A percentile compares a stretch with the other conserved stretches of the same genome.
Conservation (phyloP, 2,888 invertebrate species). For the Hypomecis punctinalis region DNA sequence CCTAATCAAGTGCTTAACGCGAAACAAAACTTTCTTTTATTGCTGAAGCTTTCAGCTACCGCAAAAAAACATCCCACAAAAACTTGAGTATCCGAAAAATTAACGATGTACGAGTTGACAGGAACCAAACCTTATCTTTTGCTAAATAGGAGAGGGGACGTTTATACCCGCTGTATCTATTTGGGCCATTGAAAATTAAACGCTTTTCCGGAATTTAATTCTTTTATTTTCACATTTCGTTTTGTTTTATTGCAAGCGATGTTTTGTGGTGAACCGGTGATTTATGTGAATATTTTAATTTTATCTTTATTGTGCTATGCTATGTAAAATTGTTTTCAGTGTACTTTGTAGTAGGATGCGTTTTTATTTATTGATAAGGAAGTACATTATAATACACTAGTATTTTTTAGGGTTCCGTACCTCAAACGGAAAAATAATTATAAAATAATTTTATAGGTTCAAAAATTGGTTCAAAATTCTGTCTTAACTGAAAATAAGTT, state of each 20-base stretch:
- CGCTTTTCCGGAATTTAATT: slow-evolving; percentile 58
- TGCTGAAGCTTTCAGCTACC: too few species aligned
- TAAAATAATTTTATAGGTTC: too few species aligned
- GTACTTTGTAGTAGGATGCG: too few species aligned
- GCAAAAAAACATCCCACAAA: slow-evolving; percentile 63
- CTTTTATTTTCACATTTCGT: slow-evolving; percentile 48
- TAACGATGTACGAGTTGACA: slow-evolving; percentile 82
- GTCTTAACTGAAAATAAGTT: too few species aligned
- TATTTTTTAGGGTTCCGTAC: too few species aligned
- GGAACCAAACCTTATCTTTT: slow-evolving; percentile 72
- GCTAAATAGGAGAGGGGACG: slow-evolving; percentile 61
- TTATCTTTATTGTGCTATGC: not conserved
- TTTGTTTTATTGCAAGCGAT: slow-evolving; percentile 35
- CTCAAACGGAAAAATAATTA: too few species aligned
- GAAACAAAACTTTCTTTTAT: too few species aligned
- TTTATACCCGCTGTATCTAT: slow-evolving; percentile 49
- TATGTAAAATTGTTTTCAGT: not conserved
- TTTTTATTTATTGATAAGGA: too few species aligned
- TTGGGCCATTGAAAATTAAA: slow-evolving; percentile 62
- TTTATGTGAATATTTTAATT: slow-evolving; percentile 21
- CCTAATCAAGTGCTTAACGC: too few species aligned
- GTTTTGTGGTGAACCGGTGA: slow-evolving; percentile 18
- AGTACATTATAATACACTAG: too few species aligned
- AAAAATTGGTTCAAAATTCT: too few species aligned
- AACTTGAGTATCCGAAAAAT: slow-evolving; percentile 75